A percentile compares a stretch with the other conserved stretches of the same genome.
Conservation (phyloP, 1,140 invertebrate species). For the Elysia chlorotica region DNA sequence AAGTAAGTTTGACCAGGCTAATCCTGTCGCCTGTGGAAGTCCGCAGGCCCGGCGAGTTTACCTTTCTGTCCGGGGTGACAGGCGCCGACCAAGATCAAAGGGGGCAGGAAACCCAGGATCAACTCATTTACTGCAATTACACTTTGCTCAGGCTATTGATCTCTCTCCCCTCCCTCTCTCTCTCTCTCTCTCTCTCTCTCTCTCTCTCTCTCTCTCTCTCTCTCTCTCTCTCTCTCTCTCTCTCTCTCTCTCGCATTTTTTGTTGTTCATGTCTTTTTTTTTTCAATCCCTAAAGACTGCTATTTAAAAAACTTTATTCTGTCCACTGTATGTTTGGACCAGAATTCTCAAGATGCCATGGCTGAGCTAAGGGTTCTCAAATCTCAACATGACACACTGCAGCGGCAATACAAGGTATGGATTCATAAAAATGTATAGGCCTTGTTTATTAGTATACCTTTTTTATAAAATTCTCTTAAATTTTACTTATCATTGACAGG, state of each 20-base stretch:
- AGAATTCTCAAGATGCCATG: conserved; percentile 29
- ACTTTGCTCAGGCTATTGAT: not conserved
- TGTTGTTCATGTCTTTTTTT: not conserved
- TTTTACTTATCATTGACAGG: not conserved
- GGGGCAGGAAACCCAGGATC: too few relatives aligned
- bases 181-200: not conserved
- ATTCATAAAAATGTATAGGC: not conserved
- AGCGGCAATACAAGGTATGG: conserved; percentile 41
- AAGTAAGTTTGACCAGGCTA: too few relatives aligned
- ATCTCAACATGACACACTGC: conserved; percentile 39
- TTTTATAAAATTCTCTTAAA: not conserved
- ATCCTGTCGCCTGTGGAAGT: too few relatives aligned
- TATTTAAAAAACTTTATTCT: not conserved
- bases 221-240: not conserved
- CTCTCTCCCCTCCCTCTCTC: not conserved
- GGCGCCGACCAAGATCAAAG: too few relatives aligned
- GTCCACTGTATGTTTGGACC: not conserved
- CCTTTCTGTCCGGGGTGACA: too few relatives aligned
- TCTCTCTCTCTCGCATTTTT: not conserved
- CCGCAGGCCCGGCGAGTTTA: too few relatives aligned
- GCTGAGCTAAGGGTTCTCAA: conserved; percentile 35
- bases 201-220: not conserved
- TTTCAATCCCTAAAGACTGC: not conserved
- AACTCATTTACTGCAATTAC: too few relatives aligned
- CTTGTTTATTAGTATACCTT: not conserved